These are phyloP conservation scores for Telmatherina bonti DNA, from an alignment of 2,797 vertebrate species.

Conservation along the genomic window DNA sequence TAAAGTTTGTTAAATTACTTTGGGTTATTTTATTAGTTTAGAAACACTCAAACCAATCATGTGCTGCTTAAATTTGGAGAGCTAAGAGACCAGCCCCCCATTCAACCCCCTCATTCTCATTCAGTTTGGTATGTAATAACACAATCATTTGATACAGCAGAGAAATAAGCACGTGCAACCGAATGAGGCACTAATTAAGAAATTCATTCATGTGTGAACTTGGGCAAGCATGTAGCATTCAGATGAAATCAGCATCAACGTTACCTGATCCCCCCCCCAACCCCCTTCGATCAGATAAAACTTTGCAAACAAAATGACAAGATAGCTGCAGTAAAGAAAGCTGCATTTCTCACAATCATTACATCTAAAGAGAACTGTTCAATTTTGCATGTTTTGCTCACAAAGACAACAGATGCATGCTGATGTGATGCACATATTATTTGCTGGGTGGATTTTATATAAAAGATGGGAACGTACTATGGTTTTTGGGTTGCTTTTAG, in stretches of 20 bases:
- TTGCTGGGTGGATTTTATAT: neutral
- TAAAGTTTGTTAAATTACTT: slow-evolving; percentile 3
- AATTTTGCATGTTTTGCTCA: neutral
- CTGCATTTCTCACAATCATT: neutral
- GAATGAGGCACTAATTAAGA: slow-evolving; percentile 69
- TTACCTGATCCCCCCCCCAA: slow-evolving; percentile 40
- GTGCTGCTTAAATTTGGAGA: slow-evolving; percentile 29
- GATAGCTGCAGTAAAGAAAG: neutral
- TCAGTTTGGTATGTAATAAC: slow-evolving; percentile 46
- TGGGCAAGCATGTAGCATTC: slow-evolving; percentile 50
- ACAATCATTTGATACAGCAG: slow-evolving; percentile 54
- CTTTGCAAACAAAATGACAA: slow-evolving; percentile 5
- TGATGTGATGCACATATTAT: neutral
- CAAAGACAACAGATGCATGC: neutral
- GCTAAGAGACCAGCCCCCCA: slow-evolving; percentile 14
- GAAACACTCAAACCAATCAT: slow-evolving; percentile 40
- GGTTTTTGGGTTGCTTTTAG: neutral
- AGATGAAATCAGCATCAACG: slow-evolving; percentile 49
- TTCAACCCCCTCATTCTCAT: slow-evolving; percentile 16
- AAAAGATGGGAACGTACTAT: neutral
- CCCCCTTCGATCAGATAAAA: slow-evolving; percentile 45
- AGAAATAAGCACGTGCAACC: slow-evolving; percentile 42
- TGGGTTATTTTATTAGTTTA: slow-evolving; percentile 7
- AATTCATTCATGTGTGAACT: slow-evolving; percentile 68
- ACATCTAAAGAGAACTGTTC: neutral